A percentile compares a stretch with the other conserved stretches of the same genome.
Evolutionary conservation across 1,140 invertebrate genomes (phyloP).

Genomic region (Drosophila repleta): DNA sequence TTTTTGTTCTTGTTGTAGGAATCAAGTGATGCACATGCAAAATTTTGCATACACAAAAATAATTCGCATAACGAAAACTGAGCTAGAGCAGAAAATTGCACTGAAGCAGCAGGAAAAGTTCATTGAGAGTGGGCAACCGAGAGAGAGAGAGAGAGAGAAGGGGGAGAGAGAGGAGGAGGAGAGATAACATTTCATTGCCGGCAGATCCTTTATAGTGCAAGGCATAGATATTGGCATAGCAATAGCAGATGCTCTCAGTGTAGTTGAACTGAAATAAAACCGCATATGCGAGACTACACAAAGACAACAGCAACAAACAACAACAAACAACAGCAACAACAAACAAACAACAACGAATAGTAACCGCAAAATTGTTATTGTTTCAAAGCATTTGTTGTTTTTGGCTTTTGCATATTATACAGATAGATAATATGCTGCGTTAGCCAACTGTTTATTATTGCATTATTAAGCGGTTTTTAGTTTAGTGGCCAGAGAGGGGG

Average conservation of each 20-base stretch:
- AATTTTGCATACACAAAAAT: constrained; percentile 10
- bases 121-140: constrained; percentile 4
- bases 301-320: constrained; percentile 24
- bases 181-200: constrained; percentile 1
- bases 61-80: constrained; percentile 16
- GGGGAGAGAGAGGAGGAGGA: not conserved
- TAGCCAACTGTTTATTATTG: constrained; percentile 45
- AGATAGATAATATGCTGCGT: constrained; percentile 4
- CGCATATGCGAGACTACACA: constrained; percentile 18
- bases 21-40: constrained; percentile 27
- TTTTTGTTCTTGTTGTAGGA: not conserved
- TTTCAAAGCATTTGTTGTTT: constrained; percentile 35
- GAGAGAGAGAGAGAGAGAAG: not conserved
- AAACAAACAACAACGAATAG: constrained; percentile 27
- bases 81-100: constrained; percentile 23
- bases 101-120: not conserved
- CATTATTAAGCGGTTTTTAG: constrained; percentile 46
- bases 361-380: constrained; percentile 32
- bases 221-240: not conserved
- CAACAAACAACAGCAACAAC: constrained; percentile 17
- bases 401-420: constrained; percentile 21
- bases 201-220: constrained; percentile 10
- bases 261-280: constrained; percentile 48
- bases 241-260: constrained; percentile 2
- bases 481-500: not conserved